Percentiles rank a stretch among this genome's conserved stretches.
Conservation (phyloP, 2,113 vertebrate species). For the Pygoscelis antarcticus region DNA sequence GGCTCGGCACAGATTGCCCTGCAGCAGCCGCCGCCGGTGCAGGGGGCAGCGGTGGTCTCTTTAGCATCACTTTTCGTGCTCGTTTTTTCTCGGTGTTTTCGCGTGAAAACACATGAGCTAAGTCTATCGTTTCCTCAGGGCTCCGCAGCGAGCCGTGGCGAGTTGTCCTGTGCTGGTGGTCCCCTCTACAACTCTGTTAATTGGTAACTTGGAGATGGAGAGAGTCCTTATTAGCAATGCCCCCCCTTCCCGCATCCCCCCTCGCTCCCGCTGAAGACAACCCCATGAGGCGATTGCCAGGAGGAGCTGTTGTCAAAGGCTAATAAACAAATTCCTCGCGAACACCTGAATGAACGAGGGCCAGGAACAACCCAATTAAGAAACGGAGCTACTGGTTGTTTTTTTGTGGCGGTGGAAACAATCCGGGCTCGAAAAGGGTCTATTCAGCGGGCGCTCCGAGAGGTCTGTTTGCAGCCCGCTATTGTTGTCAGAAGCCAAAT, state of each 20-base stretch:
- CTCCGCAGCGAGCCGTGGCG: background rate
- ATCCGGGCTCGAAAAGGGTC: slow-evolving; percentile 20
- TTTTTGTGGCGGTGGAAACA: slow-evolving; percentile 73
- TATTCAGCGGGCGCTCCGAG: slow-evolving; percentile 18
- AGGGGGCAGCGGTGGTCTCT: background rate
- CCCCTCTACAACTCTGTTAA: slow-evolving; percentile 73
- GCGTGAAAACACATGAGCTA: background rate
- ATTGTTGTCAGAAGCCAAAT: slow-evolving; percentile 61
- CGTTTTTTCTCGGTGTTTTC: background rate
- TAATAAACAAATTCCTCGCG: slow-evolving; percentile 72
- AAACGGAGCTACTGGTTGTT: slow-evolving; percentile 67
- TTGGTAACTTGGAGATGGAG: slow-evolving; percentile 81
- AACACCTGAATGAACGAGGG: slow-evolving; percentile 74
- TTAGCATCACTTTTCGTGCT: background rate
- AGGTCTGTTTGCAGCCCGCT: slow-evolving; percentile 57
- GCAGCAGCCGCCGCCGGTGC: background rate
- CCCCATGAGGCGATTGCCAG: slow-evolving; percentile 85
- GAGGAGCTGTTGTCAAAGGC: slow-evolving; percentile 80
- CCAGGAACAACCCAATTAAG: slow-evolving; percentile 79
- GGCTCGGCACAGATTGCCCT: background rate
- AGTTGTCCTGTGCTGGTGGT: slow-evolving; percentile 79
- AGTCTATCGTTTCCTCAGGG: background rate
- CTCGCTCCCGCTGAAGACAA: slow-evolving; percentile 62
- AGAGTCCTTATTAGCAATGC: slow-evolving; percentile 78
- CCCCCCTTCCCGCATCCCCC: slow-evolving; percentile 39